These are phyloP conservation scores for Drosophila nannoptera DNA, from an alignment of 1,140 invertebrate species.

Conservation along the genomic window DNA sequence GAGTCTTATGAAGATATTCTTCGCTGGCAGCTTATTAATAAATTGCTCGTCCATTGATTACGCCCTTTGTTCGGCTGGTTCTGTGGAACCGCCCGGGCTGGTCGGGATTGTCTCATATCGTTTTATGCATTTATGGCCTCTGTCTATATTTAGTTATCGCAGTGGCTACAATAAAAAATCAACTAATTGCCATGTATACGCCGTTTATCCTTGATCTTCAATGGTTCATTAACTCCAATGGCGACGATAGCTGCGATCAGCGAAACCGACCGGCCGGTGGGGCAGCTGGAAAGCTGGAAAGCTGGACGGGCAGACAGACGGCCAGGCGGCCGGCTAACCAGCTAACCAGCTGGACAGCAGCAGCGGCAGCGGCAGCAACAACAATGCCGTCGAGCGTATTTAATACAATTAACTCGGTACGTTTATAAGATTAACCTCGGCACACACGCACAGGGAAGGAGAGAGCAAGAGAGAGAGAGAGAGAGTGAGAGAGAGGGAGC, in stretches of 20 bases:
- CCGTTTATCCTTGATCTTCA: conserved; percentile 76
- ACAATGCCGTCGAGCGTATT: conserved; percentile 67
- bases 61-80: not conserved
- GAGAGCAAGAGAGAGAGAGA: not conserved
- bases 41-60: conserved; percentile 10
- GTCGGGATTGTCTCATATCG: conserved; percentile 13
- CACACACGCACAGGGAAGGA: conserved; percentile 18
- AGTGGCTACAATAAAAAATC: conserved; percentile 40
- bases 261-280: not conserved
- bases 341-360: conserved; percentile 19
- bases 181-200: conserved; percentile 69
- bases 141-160: conserved; percentile 66
- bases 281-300: no score
- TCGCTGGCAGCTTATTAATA: not conserved
- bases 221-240: conserved; percentile 72
- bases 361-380: conserved; percentile 21
- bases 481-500: not conserved
- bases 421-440: conserved; percentile 73
- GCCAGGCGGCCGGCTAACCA: not conserved
- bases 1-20: not conserved
- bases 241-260: conserved; percentile 10
- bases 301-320: not conserved
- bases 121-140: conserved; percentile 39
- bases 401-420: conserved; percentile 76
- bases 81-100: not conserved